phyloP scores from a whole-genome alignment of 2,797 vertebrate species.

The Urophycis tenuis region DNA sequence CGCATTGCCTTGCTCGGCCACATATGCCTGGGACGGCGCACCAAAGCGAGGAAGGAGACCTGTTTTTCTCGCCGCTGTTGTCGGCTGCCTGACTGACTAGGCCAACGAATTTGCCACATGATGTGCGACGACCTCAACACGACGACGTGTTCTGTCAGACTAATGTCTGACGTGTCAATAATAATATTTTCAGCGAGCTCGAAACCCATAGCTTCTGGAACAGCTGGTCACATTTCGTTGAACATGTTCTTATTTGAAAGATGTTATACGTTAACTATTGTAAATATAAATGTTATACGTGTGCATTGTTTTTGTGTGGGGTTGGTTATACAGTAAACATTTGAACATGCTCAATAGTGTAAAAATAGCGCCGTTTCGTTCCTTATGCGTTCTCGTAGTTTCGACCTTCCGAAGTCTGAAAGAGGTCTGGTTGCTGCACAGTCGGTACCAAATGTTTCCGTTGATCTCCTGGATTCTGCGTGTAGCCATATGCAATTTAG shows the following conservation, averaged over 20 bases:
- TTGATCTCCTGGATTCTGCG: conserved; percentile 32
- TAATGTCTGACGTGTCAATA: conserved; percentile 24
- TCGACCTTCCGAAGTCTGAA: neutral
- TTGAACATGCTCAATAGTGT: neutral
- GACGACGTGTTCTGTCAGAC: conserved; percentile 16
- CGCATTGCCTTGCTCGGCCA: conserved; percentile 30
- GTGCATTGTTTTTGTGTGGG: neutral
- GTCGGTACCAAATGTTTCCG: conserved; percentile 32
- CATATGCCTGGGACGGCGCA: conserved; percentile 16
- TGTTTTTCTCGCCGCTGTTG: conserved; percentile 9
- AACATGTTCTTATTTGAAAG: neutral
- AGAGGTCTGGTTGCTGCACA: conserved; percentile 20
- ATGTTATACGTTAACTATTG: neutral
- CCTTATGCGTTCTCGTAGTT: neutral
- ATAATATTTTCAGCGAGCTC: neutral
- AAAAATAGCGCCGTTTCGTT: neutral
- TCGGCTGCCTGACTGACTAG: conserved; percentile 4
- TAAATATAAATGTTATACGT: neutral
- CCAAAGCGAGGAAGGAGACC: neutral
- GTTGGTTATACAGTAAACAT: neutral
- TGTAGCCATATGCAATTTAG: conserved; percentile 28
- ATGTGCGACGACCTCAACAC: conserved; percentile 24
- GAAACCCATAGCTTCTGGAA: neutral
- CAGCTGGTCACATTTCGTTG: neutral
- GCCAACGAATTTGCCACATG: conserved; percentile 10